Conservation (phyloP, 2,113 vertebrate genomes). For the Trematocara variabile region DNA sequence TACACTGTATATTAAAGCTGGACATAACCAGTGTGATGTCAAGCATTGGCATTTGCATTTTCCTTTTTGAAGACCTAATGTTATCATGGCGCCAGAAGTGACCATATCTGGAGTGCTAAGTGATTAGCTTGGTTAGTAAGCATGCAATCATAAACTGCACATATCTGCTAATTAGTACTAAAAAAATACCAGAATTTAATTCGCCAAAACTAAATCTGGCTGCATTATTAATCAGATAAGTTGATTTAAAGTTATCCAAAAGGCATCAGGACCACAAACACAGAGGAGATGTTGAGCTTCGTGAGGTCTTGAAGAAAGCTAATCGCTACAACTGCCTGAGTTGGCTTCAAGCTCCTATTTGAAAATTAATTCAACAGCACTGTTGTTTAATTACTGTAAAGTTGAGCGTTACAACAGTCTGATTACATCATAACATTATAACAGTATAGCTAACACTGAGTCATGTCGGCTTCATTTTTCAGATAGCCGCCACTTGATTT, state of each 20-base stretch:
- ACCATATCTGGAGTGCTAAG: neutral
- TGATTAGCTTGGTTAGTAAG: neutral
- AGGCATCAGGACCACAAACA: neutral
- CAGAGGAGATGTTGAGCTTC: neutral
- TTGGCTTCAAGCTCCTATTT: neutral
- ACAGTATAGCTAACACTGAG: neutral
- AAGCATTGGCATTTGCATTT: neutral
- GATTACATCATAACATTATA: neutral
- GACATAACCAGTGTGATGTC: neutral
- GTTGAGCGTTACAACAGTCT: neutral
- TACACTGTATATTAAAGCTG: neutral
- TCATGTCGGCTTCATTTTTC: neutral
- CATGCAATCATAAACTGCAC: neutral
- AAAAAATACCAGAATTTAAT: neutral
- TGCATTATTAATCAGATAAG: neutral
- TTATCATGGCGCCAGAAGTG: neutral
- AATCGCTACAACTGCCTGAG: neutral
- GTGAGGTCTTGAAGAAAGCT: neutral
- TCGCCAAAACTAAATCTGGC: neutral
- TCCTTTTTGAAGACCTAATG: neutral
- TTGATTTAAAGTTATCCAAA: neutral
- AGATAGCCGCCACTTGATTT: neutral
- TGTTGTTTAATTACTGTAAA: neutral
- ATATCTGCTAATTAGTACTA: neutral
- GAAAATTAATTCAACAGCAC: neutral